Evolutionary conservation across 2,797 vertebrate genomes (phyloP).

Genomic region (Podarcis lilfordi): DNA sequence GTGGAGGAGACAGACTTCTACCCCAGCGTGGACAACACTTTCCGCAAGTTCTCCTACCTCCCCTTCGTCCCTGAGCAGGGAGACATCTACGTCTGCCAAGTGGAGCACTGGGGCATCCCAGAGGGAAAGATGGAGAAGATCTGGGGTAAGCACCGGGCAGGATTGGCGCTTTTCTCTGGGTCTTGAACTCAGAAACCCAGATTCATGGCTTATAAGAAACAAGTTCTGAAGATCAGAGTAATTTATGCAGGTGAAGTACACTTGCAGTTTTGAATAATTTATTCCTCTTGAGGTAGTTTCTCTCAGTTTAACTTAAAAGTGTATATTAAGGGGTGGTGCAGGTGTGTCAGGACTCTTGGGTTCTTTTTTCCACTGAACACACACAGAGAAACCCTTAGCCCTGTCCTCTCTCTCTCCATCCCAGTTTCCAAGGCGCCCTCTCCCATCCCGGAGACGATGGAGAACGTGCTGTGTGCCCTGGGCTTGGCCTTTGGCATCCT

Average conservation of each 20-base stretch:
- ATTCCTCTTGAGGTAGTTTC: too few species aligned
- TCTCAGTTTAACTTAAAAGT: too few species aligned
- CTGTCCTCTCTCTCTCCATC: background rate
- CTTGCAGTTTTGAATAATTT: too few species aligned
- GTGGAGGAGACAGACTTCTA: conserved; percentile 58
- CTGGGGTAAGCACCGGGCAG: conserved; percentile 66
- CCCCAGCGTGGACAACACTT: conserved; percentile 36
- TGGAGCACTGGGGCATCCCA: conserved; percentile 58
- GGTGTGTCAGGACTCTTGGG: too few species aligned
- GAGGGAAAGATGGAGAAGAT: conserved; percentile 7
- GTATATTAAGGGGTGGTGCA: too few species aligned
- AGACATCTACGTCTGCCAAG: conserved; percentile 70
- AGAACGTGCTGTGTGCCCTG: conserved; percentile 62
- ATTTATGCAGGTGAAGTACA: too few species aligned
- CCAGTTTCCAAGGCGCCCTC: background rate
- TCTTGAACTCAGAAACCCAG: too few species aligned
- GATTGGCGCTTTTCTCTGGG: too few species aligned
- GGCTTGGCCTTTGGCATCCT: conserved; percentile 37
- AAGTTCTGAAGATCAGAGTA: too few species aligned
- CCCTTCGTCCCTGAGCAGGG: conserved; percentile 57
- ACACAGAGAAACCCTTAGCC: too few species aligned
- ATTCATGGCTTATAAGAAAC: too few species aligned
- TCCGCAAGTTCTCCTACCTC: conserved; percentile 74
- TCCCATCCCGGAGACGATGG: conserved; percentile 53
- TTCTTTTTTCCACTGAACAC: accelerated